These are phyloP conservation scores for Diachasma alloeum DNA, from an alignment of 1,140 invertebrate species.

Conservation along the genomic window DNA sequence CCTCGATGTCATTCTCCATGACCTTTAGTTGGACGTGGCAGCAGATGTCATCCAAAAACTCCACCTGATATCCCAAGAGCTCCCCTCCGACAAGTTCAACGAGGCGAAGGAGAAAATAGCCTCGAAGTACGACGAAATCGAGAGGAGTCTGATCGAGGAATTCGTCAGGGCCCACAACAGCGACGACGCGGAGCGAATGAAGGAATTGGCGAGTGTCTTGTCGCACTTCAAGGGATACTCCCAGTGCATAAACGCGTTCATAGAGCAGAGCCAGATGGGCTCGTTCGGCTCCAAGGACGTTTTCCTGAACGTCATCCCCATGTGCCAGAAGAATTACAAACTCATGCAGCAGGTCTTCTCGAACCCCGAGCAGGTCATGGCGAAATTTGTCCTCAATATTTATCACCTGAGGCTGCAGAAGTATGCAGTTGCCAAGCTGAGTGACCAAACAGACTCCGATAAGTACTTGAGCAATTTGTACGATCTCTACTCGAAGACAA, in stretches of 20 bases:
- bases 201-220: constrained; percentile 88
- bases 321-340: constrained; percentile 89
- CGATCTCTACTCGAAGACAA: constrained; percentile 86
- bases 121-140: constrained; percentile 95
- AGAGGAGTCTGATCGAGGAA: constrained; percentile 92
- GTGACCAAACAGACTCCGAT: constrained; percentile 83
- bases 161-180: constrained; percentile 88
- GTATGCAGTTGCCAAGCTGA: constrained; percentile 81
- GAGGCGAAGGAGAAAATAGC: constrained; percentile 89
- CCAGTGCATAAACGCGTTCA: constrained; percentile 95
- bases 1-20: too few relatives aligned
- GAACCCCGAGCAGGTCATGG: constrained; percentile 98
- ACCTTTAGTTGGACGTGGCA: constrained; percentile 83
- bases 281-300: constrained; percentile 84
- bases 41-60: constrained; percentile 99
- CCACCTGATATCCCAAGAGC: constrained; percentile 93
- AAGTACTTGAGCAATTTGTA: constrained; percentile 88
- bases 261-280: constrained; percentile 93
- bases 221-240: constrained; percentile 97
- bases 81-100: constrained; percentile 87
- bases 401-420: constrained; percentile 93
- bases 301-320: constrained; percentile 88
- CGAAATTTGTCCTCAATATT: constrained; percentile 96
- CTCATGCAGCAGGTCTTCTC: constrained; percentile 93
- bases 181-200: constrained; percentile 89